Percentiles rank a stretch among this genome's conserved stretches.
Conservation (phyloP, 1,140 invertebrate species). For the Tetranychus urticae region DNA sequence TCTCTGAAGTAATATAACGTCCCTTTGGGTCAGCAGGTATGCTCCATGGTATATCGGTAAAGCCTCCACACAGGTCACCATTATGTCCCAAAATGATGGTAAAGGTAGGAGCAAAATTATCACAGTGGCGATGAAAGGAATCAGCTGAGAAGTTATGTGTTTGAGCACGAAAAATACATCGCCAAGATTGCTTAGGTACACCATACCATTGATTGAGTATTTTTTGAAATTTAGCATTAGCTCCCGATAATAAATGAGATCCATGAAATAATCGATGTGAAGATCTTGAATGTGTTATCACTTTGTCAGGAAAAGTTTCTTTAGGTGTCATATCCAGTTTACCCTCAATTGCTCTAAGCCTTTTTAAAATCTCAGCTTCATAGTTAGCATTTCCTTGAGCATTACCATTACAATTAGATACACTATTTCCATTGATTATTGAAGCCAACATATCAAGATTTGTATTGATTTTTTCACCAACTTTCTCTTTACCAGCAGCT, state of each 20-base stretch:
- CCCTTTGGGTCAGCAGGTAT: constrained; percentile 28
- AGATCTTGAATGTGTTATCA: constrained; percentile 44
- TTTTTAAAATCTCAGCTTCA: too few relatives aligned
- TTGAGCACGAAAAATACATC: constrained; percentile 55
- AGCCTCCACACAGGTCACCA: constrained; percentile 63
- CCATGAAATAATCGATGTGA: constrained; percentile 61
- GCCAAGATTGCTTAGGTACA: constrained; percentile 49
- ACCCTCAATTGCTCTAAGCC: too few relatives aligned
- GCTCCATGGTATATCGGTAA: constrained; percentile 56
- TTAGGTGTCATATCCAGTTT: too few relatives aligned
- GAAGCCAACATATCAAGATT: too few relatives aligned
- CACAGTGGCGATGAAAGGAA: constrained; percentile 64
- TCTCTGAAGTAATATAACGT: constrained; percentile 50
- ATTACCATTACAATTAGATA: too few relatives aligned
- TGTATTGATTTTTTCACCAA: too few relatives aligned
- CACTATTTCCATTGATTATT: too few relatives aligned
- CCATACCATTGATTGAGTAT: constrained; percentile 53
- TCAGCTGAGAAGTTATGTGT: constrained; percentile 58
- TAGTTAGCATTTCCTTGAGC: too few relatives aligned
- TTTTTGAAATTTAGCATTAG: constrained; percentile 50
- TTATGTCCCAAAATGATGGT: constrained; percentile 42
- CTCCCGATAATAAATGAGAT: constrained; percentile 51
- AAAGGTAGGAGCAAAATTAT: constrained; percentile 53
- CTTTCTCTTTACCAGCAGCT: too few relatives aligned
- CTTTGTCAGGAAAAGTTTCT: constrained; percentile 15